Evolutionary conservation across 2,113 vertebrate genomes (phyloP).

Genomic region (Gopherus evgoodei): DNA sequence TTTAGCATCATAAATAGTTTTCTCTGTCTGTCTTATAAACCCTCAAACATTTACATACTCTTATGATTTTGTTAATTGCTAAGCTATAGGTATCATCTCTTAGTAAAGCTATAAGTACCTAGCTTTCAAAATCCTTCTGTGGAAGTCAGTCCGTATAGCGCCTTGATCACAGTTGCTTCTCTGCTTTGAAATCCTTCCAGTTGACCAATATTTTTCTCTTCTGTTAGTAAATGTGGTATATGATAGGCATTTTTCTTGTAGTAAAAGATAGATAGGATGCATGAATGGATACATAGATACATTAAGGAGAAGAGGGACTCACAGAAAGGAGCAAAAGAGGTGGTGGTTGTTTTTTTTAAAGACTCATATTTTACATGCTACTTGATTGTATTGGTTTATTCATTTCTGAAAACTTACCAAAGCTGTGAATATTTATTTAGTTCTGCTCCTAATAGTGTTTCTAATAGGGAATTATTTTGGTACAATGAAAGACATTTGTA

Average conservation of each 20-base stretch:
- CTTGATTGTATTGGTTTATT: constrained; percentile 74
- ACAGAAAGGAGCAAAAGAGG: not conserved
- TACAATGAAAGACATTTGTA: constrained; percentile 96
- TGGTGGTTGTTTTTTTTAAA: not conserved
- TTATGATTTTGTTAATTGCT: constrained; percentile 12
- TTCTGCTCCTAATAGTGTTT: constrained; percentile 83
- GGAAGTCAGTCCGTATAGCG: not conserved
- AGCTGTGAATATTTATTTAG: constrained; percentile 91
- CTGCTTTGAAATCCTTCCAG: not conserved
- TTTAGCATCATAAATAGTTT: not conserved
- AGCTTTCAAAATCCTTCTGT: not conserved
- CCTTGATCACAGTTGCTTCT: not conserved
- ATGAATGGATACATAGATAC: not conserved
- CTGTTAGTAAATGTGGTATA: not conserved
- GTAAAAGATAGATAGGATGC: not conserved
- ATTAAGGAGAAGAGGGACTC: not conserved
- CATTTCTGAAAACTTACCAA: constrained; percentile 76
- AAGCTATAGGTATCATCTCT: not conserved
- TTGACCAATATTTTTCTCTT: not conserved
- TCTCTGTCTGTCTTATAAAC: not conserved
- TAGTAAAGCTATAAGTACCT: not conserved
- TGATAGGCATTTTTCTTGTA: not conserved
- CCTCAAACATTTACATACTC: not conserved
- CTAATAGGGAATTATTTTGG: constrained; percentile 87
- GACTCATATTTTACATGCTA: constrained; percentile 44